A percentile compares a stretch with the other conserved stretches of the same genome.
phyloP scores from a whole-genome alignment of 2,797 vertebrate genomes.

The Lagocephalus sceleratus region DNA sequence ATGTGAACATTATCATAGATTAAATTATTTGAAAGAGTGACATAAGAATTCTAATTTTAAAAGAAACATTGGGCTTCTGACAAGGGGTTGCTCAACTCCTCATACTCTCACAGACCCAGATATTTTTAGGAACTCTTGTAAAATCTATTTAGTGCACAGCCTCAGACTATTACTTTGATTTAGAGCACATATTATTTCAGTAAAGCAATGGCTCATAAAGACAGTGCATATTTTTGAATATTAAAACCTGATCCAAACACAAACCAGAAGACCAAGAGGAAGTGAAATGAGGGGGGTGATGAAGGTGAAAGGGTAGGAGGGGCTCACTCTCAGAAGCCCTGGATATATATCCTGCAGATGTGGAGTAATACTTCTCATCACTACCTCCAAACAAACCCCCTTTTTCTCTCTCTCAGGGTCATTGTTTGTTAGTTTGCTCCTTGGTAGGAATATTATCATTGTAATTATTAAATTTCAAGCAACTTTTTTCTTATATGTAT shows the following conservation, averaged over 20 bases:
- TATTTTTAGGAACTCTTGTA: conserved; percentile 32
- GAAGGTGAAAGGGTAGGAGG: conserved; percentile 47
- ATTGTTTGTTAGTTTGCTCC: conserved; percentile 18
- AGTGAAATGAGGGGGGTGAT: conserved; percentile 37
- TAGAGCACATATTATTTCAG: conserved; percentile 57
- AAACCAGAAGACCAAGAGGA: conserved; percentile 58
- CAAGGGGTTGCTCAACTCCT: conserved; percentile 8
- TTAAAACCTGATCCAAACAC: conserved; percentile 66
- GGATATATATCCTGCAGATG: conserved; percentile 67
- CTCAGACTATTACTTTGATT: conserved; percentile 60
- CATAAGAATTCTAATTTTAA: conserved; percentile 29
- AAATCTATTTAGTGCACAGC: conserved; percentile 31
- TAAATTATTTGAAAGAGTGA: conserved; percentile 18
- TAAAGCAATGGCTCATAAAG: conserved; percentile 59
- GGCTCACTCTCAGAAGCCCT: conserved; percentile 59
- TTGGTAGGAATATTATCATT: background rate
- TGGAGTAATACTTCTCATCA: conserved; percentile 53
- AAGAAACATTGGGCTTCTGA: conserved; percentile 34
- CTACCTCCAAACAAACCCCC: conserved; percentile 14
- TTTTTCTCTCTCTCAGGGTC: conserved; percentile 11
- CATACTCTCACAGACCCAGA: conserved; percentile 18
- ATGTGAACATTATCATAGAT: conserved; percentile 19
- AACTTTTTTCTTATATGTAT: no score
- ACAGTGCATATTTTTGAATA: conserved; percentile 59
- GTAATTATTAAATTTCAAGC: no score